phyloP scores from a whole-genome alignment of 1,140 invertebrate species.

The Mactra quadrangularis region DNA sequence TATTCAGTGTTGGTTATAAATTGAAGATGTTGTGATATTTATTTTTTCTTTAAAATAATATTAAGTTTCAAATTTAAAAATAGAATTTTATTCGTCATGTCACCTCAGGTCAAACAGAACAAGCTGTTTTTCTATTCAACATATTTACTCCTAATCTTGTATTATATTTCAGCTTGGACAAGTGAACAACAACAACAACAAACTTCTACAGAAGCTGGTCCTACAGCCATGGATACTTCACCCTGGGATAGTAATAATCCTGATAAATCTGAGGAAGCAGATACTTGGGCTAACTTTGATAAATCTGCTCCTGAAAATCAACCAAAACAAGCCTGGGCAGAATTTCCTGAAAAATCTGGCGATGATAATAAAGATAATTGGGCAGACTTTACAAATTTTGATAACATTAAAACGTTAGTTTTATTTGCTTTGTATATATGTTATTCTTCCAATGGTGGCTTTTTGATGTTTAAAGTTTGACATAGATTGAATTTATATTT shows the following conservation, averaged over 20 bases:
- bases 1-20: too few species aligned
- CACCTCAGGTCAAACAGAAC: too few species aligned
- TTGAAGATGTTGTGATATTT: too few species aligned
- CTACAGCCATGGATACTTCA: slow-evolving; percentile 82
- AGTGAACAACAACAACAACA: slow-evolving; percentile 68
- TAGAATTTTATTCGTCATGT: too few species aligned
- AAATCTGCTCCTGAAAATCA: slow-evolving; percentile 50
- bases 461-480: too few species aligned
- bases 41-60: too few species aligned
- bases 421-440: too few species aligned
- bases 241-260: slow-evolving; percentile 73
- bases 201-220: slow-evolving; percentile 76
- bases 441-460: too few species aligned
- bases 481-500: too few species aligned
- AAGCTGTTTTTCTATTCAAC: too few species aligned
- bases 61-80: too few species aligned
- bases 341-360: slow-evolving; percentile 70
- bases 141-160: too few species aligned
- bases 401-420: slow-evolving; percentile 64
- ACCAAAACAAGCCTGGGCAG: slow-evolving; percentile 76
- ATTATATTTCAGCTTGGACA: slow-evolving; percentile 31
- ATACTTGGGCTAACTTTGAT: slow-evolving; percentile 78
- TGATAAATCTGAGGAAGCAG: slow-evolving; percentile 56
- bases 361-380: slow-evolving; percentile 65
- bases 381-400: slow-evolving; percentile 76